Base-by-base conservation (phyloP, 2,888 invertebrate species). In the Agonum fuliginosum region DNA sequence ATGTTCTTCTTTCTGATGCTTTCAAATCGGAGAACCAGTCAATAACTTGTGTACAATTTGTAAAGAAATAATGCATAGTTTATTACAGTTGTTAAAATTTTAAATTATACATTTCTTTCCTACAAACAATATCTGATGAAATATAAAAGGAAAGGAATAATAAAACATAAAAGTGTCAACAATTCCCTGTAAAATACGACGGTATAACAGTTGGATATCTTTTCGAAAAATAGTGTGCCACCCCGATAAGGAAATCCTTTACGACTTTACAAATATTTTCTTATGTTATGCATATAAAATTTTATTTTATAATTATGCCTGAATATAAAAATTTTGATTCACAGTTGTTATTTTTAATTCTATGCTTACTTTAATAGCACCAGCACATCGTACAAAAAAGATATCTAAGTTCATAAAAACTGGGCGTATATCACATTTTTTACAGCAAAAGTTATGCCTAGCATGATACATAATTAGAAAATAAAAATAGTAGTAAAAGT, bases 401-500 rank as follows among this genome's bases (percentile, higher is more conserved):
- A 12, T 4, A 20, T 24, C 22, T n/a, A n/a, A 30, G 17, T 17
- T 17, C 30, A 12, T 14, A 30, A 17, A 62, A 62, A 30, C 19
- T 17, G 27, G 30, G 14, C 30, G 20, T 8, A 17, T 8, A 19
- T 27, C 14, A 30, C 27, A 62, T 54, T 54, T 54, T 54, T 54
- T n/a, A 54, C 24, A 24, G 20, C n/a, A 54, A 24, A 54, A 54
- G 54, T 54, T 54, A 54, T 22, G n/a, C 12, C 5, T 54, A 20
- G 20, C 30, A 46, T 22, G 43, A 69, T 24, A 62, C 30, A 30
- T 30, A 62, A 51, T 34, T 48, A 71, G 48, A 62, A 27, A 62
- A 71, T 71, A 51, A 71, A 71, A 51, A 48, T 71, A 30, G 51
- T 43, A 51, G 43, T 51, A 71, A 71, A 46, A 71, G 43, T 51